These are phyloP conservation scores for Pipa parva DNA, from an alignment of 2,113 vertebrate genomes.

Conservation along the genomic window DNA sequence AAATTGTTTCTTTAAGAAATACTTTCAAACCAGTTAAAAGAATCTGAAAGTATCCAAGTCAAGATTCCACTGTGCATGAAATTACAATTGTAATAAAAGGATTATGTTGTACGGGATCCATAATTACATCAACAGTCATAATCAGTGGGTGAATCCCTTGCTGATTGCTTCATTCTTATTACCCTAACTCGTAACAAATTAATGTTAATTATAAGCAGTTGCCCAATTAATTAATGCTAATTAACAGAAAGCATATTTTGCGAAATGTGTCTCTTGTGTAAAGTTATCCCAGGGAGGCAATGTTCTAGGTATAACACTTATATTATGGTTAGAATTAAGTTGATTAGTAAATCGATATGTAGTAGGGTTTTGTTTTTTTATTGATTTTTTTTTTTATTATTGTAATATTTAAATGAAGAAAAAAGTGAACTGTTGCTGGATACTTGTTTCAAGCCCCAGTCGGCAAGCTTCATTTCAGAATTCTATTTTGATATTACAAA, in stretches of 20 bases:
- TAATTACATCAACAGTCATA: conserved; percentile 29
- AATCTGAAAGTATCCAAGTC: neutral
- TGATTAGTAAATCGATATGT: neutral
- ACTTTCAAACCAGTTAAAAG: too few relatives aligned
- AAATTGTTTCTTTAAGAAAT: too few relatives aligned
- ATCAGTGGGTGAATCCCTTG: conserved; percentile 21
- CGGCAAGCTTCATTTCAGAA: too few relatives aligned
- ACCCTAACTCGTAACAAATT: conserved; percentile 32
- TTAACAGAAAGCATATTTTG: conserved; percentile 22
- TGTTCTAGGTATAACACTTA: neutral
- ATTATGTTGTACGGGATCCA: conserved; percentile 11
- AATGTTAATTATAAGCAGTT: conserved; percentile 27
- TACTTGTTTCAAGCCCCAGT: too few relatives aligned
- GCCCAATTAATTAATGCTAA: conserved; percentile 33
- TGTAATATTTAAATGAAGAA: too few relatives aligned
- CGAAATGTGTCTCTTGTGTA: neutral
- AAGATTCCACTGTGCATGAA: neutral
- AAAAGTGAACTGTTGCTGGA: too few relatives aligned
- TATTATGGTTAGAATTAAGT: neutral
- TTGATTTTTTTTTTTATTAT: too few relatives aligned
- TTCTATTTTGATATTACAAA: too few relatives aligned
- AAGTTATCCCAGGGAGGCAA: neutral
- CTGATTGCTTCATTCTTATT: conserved; percentile 17
- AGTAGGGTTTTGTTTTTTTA: too few relatives aligned
- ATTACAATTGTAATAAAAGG: conserved; percentile 12